Percentiles rank a stretch among this genome's conserved stretches.
Evolutionary conservation across 2,797 vertebrate genomes (phyloP).

Genomic region (Lutjanus campechanus): DNA sequence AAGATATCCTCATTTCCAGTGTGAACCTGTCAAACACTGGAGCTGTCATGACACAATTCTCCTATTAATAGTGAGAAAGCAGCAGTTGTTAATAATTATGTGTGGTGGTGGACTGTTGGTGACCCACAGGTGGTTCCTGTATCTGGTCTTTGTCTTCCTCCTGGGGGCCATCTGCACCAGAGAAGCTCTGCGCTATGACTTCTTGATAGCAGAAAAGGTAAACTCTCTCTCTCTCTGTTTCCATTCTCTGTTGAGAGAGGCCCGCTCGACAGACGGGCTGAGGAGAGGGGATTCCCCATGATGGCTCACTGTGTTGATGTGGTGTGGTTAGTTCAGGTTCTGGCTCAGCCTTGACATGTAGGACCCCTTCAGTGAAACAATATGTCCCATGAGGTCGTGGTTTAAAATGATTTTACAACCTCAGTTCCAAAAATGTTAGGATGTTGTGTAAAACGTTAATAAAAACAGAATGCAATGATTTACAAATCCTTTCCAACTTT

Average conservation of each 20-base stretch:
- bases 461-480: too few species aligned
- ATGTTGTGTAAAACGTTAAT: too few species aligned
- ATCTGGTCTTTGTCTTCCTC: slow-evolving; percentile 96
- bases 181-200: slow-evolving; percentile 94
- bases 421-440: too few species aligned
- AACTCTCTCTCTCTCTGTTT: slow-evolving; percentile 62
- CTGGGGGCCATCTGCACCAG: slow-evolving; percentile 95
- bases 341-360: not conserved
- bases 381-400: too few species aligned
- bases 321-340: slow-evolving; percentile 29
- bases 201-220: slow-evolving; percentile 99
- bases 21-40: slow-evolving; percentile 5
- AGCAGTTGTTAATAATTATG: slow-evolving; percentile 45
- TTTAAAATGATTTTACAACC: too few species aligned
- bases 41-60: slow-evolving; percentile 30
- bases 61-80: slow-evolving; percentile 55
- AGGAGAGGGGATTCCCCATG: slow-evolving; percentile 44
- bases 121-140: slow-evolving; percentile 97
- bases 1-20: slow-evolving; percentile 17
- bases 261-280: not conserved
- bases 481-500: too few species aligned
- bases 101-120: slow-evolving; percentile 60
- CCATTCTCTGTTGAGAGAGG: slow-evolving; percentile 28
- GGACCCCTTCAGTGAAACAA: not conserved
- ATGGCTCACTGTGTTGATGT: slow-evolving; percentile 27